These are phyloP conservation scores for Notolepis coatsorum DNA, from an alignment of 2,797 vertebrate genomes.

Conservation along the genomic window DNA sequence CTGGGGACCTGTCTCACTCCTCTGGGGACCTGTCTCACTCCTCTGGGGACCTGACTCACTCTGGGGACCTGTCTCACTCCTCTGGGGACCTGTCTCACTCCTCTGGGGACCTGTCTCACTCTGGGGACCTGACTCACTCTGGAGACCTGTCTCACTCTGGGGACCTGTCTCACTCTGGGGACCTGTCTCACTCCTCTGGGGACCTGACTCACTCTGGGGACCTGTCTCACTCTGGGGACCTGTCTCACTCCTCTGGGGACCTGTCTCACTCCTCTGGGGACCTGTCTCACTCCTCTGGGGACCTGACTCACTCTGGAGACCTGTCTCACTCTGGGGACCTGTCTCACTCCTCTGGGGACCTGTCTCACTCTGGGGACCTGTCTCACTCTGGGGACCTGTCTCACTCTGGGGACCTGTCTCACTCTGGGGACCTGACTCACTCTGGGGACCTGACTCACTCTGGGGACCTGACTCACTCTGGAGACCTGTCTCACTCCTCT, in stretches of 20 bases:
- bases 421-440: conserved; percentile 9
- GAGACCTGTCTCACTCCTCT: conserved; percentile 20
- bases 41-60: conserved; percentile 23
- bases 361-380: conserved; percentile 25
- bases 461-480: conserved; percentile 39
- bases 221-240: conserved; percentile 3
- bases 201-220: conserved; percentile 38
- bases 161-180: conserved; percentile 8
- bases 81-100: conserved; percentile 25
- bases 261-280: conserved; percentile 25
- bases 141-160: no score
- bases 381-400: conserved; percentile 18
- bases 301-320: conserved; percentile 35
- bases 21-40: conserved; percentile 25
- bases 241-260: conserved; percentile 39
- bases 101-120: conserved; percentile 23
- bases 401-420: conserved; percentile 24
- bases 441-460: conserved; percentile 25
- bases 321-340: conserved; percentile 6
- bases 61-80: no score
- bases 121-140: no score
- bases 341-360: no score
- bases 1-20: conserved; percentile 16
- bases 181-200: no score
- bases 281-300: background rate